Percentiles rank a stretch among this genome's conserved stretches.
These are phyloP conservation scores for Tortrix viridana DNA, from an alignment of 2,888 invertebrate genomes.

Conservation along the genomic window DNA sequence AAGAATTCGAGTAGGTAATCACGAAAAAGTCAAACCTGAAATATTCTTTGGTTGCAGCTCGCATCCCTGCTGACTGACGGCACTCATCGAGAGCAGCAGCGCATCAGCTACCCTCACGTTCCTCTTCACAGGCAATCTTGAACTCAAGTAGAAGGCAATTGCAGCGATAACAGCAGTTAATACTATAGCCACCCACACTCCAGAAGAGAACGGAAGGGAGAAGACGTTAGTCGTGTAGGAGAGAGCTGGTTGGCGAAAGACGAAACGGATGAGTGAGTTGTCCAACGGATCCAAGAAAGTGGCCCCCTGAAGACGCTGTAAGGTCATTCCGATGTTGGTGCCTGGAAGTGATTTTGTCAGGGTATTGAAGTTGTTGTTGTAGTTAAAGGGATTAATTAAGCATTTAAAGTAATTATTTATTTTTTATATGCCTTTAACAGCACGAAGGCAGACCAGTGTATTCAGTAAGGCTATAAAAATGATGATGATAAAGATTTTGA, in stretches of 20 bases:
- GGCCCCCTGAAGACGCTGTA: conserved; percentile 61
- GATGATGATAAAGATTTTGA: no score
- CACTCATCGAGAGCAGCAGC: conserved; percentile 78
- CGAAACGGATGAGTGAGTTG: conserved; percentile 74
- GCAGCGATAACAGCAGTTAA: conserved; percentile 66
- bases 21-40: conserved; percentile 52
- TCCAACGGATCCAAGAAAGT: conserved; percentile 77
- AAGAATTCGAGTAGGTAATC: no score
- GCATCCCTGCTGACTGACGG: conserved; percentile 85
- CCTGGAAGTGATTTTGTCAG: conserved; percentile 48
- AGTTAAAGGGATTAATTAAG: no score
- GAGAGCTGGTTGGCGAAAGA: conserved; percentile 87
- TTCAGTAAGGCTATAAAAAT: no score
- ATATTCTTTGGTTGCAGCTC: conserved; percentile 69
- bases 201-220: conserved; percentile 84
- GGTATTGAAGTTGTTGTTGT: not conserved
- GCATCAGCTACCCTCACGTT: conserved; percentile 71
- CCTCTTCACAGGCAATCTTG: conserved; percentile 55
- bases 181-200: conserved; percentile 84
- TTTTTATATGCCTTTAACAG: no score
- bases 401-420: no score
- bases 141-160: conserved; percentile 62
- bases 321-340: conserved; percentile 57
- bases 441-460: no score
- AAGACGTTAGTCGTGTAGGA: conserved; percentile 87